Conservation (phyloP, 1,140 invertebrate species). For the Drosophila willistoni region DNA sequence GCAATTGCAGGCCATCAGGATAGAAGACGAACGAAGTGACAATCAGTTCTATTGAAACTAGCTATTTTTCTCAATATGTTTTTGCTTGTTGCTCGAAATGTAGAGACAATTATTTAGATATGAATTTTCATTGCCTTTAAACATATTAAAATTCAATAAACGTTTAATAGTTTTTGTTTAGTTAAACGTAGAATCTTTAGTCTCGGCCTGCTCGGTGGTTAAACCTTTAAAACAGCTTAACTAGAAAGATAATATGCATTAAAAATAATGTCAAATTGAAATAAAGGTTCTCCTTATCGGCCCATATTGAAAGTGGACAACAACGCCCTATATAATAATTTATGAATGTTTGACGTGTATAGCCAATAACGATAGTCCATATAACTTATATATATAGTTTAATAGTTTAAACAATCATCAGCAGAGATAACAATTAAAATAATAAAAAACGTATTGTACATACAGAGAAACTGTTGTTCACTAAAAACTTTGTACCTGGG, state of each 20-base stretch:
- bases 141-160: too few relatives aligned
- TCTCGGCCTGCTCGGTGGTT: too few relatives aligned
- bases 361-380: not conserved
- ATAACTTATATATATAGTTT: conserved; percentile 5
- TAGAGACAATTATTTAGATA: too few relatives aligned
- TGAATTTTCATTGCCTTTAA: too few relatives aligned
- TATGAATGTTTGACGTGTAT: not conserved
- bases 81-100: not conserved
- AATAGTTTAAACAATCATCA: conserved; percentile 17
- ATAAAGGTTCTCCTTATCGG: too few relatives aligned
- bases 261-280: too few relatives aligned
- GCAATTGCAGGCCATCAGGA: not conserved
- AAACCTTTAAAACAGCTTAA: too few relatives aligned
- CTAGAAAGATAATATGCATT: too few relatives aligned
- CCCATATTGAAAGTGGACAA: too few relatives aligned
- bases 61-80: not conserved
- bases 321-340: not conserved
- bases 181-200: too few relatives aligned
- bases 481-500: conserved; percentile 7
- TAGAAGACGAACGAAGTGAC: not conserved
- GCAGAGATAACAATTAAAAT: not conserved
- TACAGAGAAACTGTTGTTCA: not conserved
- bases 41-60: not conserved
- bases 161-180: too few relatives aligned
- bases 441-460: not conserved